Conservation (phyloP, 2,888 invertebrate genomes). For the Pristionchus exspectatus region DNA sequence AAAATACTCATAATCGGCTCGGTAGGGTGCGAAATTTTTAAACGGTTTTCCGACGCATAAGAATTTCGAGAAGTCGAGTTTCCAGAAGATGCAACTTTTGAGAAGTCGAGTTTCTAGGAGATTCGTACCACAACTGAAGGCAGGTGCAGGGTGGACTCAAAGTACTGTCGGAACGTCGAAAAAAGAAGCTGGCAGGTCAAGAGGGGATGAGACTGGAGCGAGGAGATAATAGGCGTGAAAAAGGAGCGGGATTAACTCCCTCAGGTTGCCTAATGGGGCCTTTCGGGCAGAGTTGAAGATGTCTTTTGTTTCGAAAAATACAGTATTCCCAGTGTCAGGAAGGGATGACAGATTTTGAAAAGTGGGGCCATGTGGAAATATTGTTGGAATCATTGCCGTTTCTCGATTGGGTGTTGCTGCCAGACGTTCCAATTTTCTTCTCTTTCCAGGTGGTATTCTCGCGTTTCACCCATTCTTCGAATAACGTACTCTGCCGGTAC, state of each 20-base stretch:
- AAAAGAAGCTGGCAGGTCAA: slow-evolving; percentile 8
- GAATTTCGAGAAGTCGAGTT: too few relatives aligned
- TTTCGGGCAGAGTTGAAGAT: background rate
- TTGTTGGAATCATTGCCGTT: too few relatives aligned
- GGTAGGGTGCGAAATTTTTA: too few relatives aligned
- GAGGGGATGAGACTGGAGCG: background rate
- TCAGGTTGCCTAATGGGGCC: background rate
- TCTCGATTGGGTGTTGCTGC: background rate
- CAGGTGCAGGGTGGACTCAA: too few relatives aligned
- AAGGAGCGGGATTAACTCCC: background rate
- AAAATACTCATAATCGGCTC: too few relatives aligned
- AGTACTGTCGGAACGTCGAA: background rate
- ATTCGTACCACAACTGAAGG: background rate
- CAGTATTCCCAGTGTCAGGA: background rate
- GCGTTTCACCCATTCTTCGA: too few relatives aligned
- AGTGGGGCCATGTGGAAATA: too few relatives aligned
- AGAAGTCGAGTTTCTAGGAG: too few relatives aligned
- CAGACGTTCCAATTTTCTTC: background rate
- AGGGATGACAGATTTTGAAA: too few relatives aligned
- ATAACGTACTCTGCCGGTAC: too few relatives aligned
- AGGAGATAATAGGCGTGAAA: slow-evolving; percentile 4
- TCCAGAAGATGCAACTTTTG: too few relatives aligned
- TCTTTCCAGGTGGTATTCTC: background rate
- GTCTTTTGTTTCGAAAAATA: background rate
- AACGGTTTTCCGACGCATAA: too few relatives aligned